Conservation (phyloP, 2,797 vertebrate species). For the Peromyscus nudipes region DNA sequence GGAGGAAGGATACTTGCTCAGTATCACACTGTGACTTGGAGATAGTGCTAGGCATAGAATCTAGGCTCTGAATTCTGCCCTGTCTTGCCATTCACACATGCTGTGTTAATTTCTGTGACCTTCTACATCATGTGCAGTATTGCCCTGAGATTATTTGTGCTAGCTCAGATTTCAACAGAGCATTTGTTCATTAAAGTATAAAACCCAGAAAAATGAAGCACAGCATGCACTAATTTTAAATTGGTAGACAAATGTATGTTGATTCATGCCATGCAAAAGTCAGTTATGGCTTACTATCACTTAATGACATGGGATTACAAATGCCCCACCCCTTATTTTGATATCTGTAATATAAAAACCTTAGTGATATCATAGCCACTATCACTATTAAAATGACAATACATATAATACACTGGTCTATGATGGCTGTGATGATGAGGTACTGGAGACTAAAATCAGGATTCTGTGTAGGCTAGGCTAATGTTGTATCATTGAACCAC, state of each 20-base stretch:
- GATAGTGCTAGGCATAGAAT: background rate
- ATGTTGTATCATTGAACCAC: background rate
- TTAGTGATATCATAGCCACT: background rate
- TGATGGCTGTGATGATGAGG: background rate
- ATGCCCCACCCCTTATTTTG: background rate
- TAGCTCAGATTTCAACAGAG: background rate
- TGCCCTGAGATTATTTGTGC: background rate
- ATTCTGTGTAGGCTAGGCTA: background rate
- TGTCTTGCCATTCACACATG: fast-evolving
- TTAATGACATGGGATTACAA: slow-evolving; percentile 9
- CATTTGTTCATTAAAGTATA: background rate
- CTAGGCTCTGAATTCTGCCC: background rate
- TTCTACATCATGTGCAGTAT: background rate
- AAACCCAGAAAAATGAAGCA: background rate
- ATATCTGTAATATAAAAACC: background rate
- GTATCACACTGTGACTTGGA: background rate
- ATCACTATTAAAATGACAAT: background rate
- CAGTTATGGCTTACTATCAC: background rate
- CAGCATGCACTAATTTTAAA: background rate
- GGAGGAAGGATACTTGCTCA: background rate
- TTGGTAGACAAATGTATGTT: background rate
- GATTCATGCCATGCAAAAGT: background rate
- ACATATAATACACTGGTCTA: background rate
- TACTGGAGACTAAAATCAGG: background rate
- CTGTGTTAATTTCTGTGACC: background rate